Conservation (phyloP, 1,140 invertebrate species). For the Lethocerus indicus region DNA sequence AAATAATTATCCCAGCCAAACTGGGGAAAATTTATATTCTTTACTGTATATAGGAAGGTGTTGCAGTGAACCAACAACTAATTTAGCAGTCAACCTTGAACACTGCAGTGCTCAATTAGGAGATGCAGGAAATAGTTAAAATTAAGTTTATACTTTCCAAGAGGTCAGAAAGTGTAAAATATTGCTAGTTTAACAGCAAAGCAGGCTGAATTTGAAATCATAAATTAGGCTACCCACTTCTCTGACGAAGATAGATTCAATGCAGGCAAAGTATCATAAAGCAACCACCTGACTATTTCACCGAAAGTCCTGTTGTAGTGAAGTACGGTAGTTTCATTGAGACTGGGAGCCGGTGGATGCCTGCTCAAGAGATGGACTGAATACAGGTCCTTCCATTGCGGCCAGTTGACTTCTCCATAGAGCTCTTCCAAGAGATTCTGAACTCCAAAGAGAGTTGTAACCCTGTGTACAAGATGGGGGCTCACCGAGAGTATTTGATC, state of each 20-base stretch:
- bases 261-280: slow-evolving; percentile 16
- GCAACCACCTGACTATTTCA: slow-evolving; percentile 18
- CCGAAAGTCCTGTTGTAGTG: slow-evolving; percentile 18
- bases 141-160: too few relatives aligned
- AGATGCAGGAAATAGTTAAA: too few relatives aligned
- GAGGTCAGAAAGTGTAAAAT: too few relatives aligned
- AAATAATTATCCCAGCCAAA: too few relatives aligned
- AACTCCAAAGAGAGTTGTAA: slow-evolving; percentile 20
- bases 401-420: slow-evolving; percentile 15
- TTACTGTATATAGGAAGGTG: too few relatives aligned
- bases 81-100: too few relatives aligned
- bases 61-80: too few relatives aligned
- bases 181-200: too few relatives aligned
- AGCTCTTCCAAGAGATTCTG: slow-evolving; percentile 19
- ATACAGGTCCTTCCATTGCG: slow-evolving; percentile 17
- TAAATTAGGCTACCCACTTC: too few relatives aligned
- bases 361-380: slow-evolving; percentile 20
- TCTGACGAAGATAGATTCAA: neutral
- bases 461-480: slow-evolving; percentile 20
- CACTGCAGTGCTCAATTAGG: too few relatives aligned
- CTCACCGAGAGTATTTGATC: slow-evolving; percentile 17
- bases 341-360: slow-evolving; percentile 15
- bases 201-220: too few relatives aligned
- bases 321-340: slow-evolving; percentile 18
- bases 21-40: too few relatives aligned